phyloP scores from a whole-genome alignment of 2,113 vertebrate genomes.

The western clawed frog (Xenopus tropicalis) region UCB_Xtro_10.0 CM004443.2:117868501-117869000 shows the following conservation, averaged over 20 bases:
- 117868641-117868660: neutral
- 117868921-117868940: constrained; percentile 18
- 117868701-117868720: constrained; percentile 12
- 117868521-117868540: too few species aligned
- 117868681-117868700: constrained; percentile 11
- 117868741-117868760: constrained; percentile 7
- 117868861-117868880: constrained; percentile 12
- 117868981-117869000: constrained; percentile 40
- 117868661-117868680: neutral
- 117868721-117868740: constrained; percentile 25
- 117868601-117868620: too few species aligned
- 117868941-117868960: constrained; percentile 31
- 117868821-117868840: constrained; percentile 35
- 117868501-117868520: too few species aligned
- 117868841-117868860: constrained; percentile 33
- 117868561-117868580: too few species aligned
- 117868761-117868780: constrained; percentile 37
- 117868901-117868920: too few species aligned
- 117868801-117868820: constrained; percentile 40
- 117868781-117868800: constrained; percentile 32
- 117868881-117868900: too few species aligned
- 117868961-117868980: constrained; percentile 41
- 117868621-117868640: too few species aligned
- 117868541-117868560: too few species aligned
- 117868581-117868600: too few species aligned